Conservation (phyloP, 1,140 invertebrate species). For the Acyrthosiphon pisum region DNA sequence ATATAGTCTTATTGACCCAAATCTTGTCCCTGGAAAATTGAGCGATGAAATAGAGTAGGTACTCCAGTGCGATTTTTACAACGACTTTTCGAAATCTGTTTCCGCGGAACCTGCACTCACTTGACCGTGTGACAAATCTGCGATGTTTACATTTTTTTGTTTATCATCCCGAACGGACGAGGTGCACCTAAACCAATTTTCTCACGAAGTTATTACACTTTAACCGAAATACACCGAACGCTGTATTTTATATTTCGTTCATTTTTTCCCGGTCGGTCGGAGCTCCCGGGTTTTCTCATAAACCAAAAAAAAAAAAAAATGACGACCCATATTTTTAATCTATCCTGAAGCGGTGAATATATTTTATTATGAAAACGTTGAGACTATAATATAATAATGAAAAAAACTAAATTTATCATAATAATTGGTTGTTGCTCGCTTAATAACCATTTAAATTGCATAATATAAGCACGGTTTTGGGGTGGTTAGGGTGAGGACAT, state of each 20-base stretch:
- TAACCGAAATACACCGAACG: background rate
- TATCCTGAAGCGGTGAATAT: background rate
- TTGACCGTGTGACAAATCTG: background rate
- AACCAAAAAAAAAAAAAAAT: background rate
- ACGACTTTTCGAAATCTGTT: too few species aligned
- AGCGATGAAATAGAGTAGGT: background rate
- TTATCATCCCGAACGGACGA: background rate
- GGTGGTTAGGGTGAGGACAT: background rate
- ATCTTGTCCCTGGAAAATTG: background rate
- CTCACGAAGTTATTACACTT: background rate
- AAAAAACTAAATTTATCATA: background rate
- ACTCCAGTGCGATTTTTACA: too few species aligned
- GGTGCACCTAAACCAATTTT: background rate
- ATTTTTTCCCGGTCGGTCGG: background rate
- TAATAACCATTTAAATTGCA: background rate
- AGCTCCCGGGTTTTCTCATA: background rate
- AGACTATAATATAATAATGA: background rate
- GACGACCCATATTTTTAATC: background rate
- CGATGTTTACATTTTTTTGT: background rate
- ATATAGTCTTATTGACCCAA: background rate
- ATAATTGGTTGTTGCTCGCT: constrained; percentile 2
- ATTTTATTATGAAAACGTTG: background rate
- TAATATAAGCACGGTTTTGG: background rate
- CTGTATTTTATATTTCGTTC: background rate
- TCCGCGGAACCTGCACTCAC: too few species aligned